These are phyloP conservation scores for Erebia palarica DNA, from an alignment of 2,888 invertebrate genomes.

Conservation along the genomic window DNA sequence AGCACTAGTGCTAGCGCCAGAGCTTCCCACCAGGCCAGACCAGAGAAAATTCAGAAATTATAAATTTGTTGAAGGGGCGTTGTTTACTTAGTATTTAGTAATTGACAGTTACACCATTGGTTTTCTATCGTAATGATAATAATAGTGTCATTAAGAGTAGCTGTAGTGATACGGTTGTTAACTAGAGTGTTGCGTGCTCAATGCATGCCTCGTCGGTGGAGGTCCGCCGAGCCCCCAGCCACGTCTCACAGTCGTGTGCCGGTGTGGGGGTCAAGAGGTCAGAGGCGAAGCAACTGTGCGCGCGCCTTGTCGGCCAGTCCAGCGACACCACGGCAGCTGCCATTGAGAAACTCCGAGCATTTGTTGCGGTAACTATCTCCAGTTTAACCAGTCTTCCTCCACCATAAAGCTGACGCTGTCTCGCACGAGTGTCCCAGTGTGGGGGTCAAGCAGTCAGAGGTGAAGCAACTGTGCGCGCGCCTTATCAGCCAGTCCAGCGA, in stretches of 20 bases:
- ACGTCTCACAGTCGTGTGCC: conserved; percentile 26
- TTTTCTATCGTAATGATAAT: too few relatives aligned
- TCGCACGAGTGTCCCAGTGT: conserved; percentile 15
- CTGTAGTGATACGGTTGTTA: conserved; percentile 59
- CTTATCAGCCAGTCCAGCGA: conserved; percentile 59
- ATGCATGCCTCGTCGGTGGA: conserved; percentile 45
- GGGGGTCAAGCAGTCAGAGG: conserved; percentile 17
- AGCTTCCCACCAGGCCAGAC: too few relatives aligned
- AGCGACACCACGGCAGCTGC: conserved; percentile 62
- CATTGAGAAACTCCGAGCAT: conserved; percentile 63
- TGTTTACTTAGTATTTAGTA: too few relatives aligned
- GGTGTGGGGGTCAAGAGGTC: conserved; percentile 24
- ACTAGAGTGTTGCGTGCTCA: conserved; percentile 65
- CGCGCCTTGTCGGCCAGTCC: conserved; percentile 54
- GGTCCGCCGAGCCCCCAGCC: conserved; percentile 44
- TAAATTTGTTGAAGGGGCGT: too few relatives aligned
- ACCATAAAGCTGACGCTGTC: too few relatives aligned
- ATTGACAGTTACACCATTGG: too few relatives aligned
- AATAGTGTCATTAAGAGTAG: neutral
- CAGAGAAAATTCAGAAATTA: too few relatives aligned
- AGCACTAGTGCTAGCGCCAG: too few relatives aligned
- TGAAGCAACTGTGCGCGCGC: conserved; percentile 41
- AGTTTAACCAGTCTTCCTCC: too few relatives aligned
- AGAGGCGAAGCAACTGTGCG: conserved; percentile 22
- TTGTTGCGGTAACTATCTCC: conserved; percentile 52